phyloP scores from a whole-genome alignment of 2,113 vertebrate species.

The Oryzias woworae region DNA sequence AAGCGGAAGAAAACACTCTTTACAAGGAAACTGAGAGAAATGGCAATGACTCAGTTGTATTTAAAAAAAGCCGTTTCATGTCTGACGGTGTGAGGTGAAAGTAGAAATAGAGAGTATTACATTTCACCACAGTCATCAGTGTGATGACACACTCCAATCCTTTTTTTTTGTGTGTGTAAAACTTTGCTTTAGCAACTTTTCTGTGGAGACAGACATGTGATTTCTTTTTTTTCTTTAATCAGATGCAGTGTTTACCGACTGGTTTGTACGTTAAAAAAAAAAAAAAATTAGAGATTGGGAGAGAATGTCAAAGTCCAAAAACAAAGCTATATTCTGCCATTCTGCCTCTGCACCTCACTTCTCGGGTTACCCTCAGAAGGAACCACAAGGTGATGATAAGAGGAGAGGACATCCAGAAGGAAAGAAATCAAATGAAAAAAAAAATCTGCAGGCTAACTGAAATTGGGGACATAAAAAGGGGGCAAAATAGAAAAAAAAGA shows the following conservation, averaged over 20 bases:
- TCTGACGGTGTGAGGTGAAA: conserved; percentile 28
- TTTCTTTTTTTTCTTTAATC: not conserved
- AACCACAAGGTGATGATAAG: no score
- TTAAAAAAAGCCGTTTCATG: conserved; percentile 4
- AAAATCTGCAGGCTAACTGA: no score
- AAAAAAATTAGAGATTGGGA: no score
- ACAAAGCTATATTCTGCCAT: no score
- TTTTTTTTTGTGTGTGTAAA: not conserved
- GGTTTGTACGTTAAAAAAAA: no score
- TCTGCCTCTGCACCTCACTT: no score
- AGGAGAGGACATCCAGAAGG: no score
- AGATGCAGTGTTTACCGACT: not conserved
- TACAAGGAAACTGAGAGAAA: not conserved
- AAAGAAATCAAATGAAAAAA: no score
- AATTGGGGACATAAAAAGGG: no score
- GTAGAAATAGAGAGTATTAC: conserved; percentile 29
- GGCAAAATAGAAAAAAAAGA: no score
- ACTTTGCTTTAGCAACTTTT: not conserved
- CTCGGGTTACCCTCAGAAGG: no score
- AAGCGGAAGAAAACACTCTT: not conserved
- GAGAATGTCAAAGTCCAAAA: no score
- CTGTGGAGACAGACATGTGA: not conserved
- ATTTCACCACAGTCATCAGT: conserved; percentile 38
- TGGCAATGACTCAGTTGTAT: conserved; percentile 25
- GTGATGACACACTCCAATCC: conserved; percentile 5